Evolutionary conservation across 23 tunicate genomes (phyloP).

Genomic region (Oikopleura dioica): DNA sequence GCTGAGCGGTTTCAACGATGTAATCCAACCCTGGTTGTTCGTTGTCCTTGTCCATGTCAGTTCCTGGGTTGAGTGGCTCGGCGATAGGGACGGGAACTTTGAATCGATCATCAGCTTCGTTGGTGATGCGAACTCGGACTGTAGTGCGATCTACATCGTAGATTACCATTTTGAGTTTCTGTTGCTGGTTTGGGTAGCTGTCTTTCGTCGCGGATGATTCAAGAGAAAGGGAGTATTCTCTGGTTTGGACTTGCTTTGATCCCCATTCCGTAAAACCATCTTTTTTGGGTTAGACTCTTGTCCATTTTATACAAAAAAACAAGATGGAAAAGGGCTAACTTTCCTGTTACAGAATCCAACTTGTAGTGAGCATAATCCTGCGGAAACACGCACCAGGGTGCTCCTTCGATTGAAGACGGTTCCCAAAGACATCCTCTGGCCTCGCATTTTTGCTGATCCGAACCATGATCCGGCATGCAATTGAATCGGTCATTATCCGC

Average conservation of each 20-base stretch:
- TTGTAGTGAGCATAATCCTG: not conserved
- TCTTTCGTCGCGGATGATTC: too few relatives aligned
- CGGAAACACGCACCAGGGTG: slow-evolving; percentile 73
- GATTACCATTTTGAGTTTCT: not conserved
- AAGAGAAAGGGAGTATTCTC: too few relatives aligned
- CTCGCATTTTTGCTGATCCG: slow-evolving; percentile 20
- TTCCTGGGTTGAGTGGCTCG: not conserved
- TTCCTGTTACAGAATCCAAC: too few relatives aligned
- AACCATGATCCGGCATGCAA: slow-evolving; percentile 48
- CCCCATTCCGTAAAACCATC: too few relatives aligned
- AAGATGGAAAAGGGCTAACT: too few relatives aligned
- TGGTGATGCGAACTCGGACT: not conserved
- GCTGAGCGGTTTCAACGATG: not conserved
- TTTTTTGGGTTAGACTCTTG: too few relatives aligned
- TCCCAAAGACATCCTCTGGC: slow-evolving; percentile 74
- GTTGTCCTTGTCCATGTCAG: not conserved
- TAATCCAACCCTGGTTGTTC: not conserved
- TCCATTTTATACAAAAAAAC: too few relatives aligned
- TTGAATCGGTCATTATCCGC: slow-evolving; percentile 29
- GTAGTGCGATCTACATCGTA: not conserved
- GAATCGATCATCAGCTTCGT: not conserved
- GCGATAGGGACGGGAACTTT: not conserved
- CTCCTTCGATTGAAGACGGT: slow-evolving; percentile 24
- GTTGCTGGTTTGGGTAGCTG: too few relatives aligned
- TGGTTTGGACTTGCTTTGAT: too few relatives aligned